Evolutionary conservation across 2,888 invertebrate genomes (phyloP), one percentile per base, ranked within the genome.

Genomic region (Caenorhabditis sp.): DNA sequence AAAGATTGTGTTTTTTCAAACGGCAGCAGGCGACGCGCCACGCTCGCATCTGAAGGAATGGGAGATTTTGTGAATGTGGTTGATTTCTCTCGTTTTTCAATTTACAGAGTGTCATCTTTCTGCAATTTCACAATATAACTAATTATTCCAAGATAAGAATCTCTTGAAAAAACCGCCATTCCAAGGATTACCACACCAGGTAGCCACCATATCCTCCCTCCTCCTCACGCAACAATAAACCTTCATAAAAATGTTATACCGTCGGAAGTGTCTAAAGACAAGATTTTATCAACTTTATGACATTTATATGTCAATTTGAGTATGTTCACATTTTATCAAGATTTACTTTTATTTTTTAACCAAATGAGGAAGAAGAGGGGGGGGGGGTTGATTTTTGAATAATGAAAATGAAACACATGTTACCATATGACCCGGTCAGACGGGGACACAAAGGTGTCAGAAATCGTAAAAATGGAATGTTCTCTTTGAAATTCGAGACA

Each of bases 401-500:
- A 10, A 31, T 7, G 59, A 64, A 58, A 62, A n/a, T n/a, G n/a
- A n/a, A 62, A 62, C 61, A 63, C 43, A 25, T 25, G 23, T 4
- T 27, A 36, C 54, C 23, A 62, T 64, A 61, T 69, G 69, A 64
- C 64, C 64, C 64, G 61, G 27, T 50, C 63, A 63, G 58, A n/a
- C n/a, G n/a, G n/a, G n/a, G 58, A 67, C 58, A 63, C 26, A 59
- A 43, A 43, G 43, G 43, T 43, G 43, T 43, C 43, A 43, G 17
- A 43, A 43, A 43, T 43, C 43, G 43, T 43, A 43, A 43, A 43
- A 43, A 43, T 12, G 17, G 7, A 43, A 43, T 43, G 12, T 43
- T 43, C 43, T 7, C 43, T 71, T 71, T 71, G 71, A 71, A 71
- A 71, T 71, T 67, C 66, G 71, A 71, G 71, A 70, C 7, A 36